phyloP scores from a whole-genome alignment of 2,113 vertebrate species.

The Archocentrus centrarchus region DNA sequence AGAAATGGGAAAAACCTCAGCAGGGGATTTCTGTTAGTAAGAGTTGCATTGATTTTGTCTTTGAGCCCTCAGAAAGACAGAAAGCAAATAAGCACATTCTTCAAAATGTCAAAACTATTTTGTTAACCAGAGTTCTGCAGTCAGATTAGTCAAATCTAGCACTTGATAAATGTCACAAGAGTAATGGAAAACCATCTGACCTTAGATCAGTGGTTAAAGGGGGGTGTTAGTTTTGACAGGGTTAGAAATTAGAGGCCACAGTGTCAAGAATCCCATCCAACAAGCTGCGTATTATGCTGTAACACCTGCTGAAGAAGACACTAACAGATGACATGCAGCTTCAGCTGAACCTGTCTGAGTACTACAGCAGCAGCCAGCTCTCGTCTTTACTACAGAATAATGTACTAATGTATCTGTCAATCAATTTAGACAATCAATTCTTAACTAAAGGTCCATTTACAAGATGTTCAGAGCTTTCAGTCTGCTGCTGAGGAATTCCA shows the following conservation, averaged over 20 bases:
- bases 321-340: neutral
- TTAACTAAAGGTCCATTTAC: neutral
- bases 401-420: neutral
- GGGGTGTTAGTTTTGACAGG: conserved; percentile 22
- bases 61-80: neutral
- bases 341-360: neutral
- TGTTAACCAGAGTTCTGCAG: conserved; percentile 46
- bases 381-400: neutral
- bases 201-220: conserved; percentile 45
- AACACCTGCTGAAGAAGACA: neutral
- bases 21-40: neutral
- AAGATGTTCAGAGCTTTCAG: neutral
- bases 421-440: neutral
- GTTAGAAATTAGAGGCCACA: conserved; percentile 21
- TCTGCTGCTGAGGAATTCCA: neutral
- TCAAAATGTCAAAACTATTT: conserved; percentile 28
- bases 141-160: conserved; percentile 12
- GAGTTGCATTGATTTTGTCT: neutral
- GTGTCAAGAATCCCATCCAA: conserved; percentile 57
- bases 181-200: conserved; percentile 38
- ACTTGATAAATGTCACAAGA: neutral
- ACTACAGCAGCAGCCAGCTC: neutral
- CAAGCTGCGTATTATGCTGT: conserved; percentile 42
- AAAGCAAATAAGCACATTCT: conserved; percentile 13
- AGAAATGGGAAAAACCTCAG: neutral